Evolutionary conservation across 2,888 invertebrate genomes (phyloP), one percentile per base, ranked within the genome.

Genomic region (Melangyna quadrimaculata): DNA sequence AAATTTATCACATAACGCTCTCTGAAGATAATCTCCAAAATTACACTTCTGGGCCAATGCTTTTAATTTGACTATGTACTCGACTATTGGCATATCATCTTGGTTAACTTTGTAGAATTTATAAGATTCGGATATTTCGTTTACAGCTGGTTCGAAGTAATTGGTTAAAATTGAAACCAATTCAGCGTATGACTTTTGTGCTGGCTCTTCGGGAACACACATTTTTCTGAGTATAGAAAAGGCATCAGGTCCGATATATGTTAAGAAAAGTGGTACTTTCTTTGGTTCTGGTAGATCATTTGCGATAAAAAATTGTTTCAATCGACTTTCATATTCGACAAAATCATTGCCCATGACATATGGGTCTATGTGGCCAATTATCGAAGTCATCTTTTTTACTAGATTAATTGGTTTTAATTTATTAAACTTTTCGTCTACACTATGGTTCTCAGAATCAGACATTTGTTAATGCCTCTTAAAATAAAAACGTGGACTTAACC

Each of bases 361-460:
- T 27, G 79, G 67, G 65, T 80, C 80, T 65, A 82, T 87, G 59
- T 87, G 75, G 5, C 75, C 82, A 74, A 81, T 81, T 72, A 80
- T 78, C 45, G 55, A 48, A 48, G 48, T 32, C 32, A 40, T n/a
- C 7, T 40, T 40, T 40, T 5, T n/a, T 40, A n/a, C 2, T 40
- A n/a, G n/a, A n/a, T n/a, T n/a, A 32, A 32, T 32, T n/a, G n/a
- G n/a, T n/a, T n/a, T n/a, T n/a, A n/a, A n/a, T n/a, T n/a, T n/a
- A n/a, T n/a, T n/a, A n/a, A n/a, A n/a, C n/a, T n/a, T n/a, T n/a
- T n/a, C n/a, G n/a, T n/a, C n/a, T n/a, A n/a, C n/a, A n/a, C n/a
- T n/a, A n/a, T n/a, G n/a, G n/a, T n/a, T n/a, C n/a, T n/a, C n/a
- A n/a, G n/a, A n/a, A n/a, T n/a, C n/a, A n/a, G n/a, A n/a, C n/a